Conservation (phyloP, 1,140 invertebrate species). For the Brachystomella parvula region DNA sequence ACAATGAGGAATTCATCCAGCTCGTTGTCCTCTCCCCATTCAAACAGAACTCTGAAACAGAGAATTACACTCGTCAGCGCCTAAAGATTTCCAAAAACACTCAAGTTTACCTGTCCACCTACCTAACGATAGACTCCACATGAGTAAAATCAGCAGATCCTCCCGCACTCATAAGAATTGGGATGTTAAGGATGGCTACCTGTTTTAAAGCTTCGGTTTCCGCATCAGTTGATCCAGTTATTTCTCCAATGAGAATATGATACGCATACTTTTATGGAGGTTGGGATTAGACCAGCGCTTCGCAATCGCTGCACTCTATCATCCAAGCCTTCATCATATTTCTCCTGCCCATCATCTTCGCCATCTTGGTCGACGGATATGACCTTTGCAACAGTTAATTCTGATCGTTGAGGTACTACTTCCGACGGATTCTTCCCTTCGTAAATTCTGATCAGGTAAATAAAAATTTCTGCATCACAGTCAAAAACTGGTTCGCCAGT, state of each 20-base stretch:
- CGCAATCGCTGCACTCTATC: not conserved
- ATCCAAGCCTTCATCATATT: not conserved
- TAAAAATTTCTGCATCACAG: not conserved
- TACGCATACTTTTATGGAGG: not conserved
- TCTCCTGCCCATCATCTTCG: constrained; percentile 1
- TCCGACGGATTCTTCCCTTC: not conserved
- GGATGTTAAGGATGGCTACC: not conserved
- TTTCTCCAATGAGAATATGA: not conserved
- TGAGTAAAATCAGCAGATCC: not conserved
- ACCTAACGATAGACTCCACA: not conserved
- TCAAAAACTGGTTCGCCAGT: not conserved
- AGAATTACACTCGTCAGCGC: not conserved
- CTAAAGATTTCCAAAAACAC: not conserved
- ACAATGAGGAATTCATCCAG: not conserved
- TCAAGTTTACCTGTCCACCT: not conserved
- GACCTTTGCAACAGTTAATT: too few relatives aligned
- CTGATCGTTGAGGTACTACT: too few relatives aligned
- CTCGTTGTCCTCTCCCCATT: not conserved
- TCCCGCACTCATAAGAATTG: not conserved
- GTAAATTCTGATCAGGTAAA: not conserved
- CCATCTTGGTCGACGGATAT: not conserved
- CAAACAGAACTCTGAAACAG: not conserved
- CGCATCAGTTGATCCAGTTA: not conserved
- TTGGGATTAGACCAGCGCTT: not conserved
- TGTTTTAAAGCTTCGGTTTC: not conserved